phyloP scores from a whole-genome alignment of 2,113 vertebrate species.

The Plectropomus leopardus region DNA sequence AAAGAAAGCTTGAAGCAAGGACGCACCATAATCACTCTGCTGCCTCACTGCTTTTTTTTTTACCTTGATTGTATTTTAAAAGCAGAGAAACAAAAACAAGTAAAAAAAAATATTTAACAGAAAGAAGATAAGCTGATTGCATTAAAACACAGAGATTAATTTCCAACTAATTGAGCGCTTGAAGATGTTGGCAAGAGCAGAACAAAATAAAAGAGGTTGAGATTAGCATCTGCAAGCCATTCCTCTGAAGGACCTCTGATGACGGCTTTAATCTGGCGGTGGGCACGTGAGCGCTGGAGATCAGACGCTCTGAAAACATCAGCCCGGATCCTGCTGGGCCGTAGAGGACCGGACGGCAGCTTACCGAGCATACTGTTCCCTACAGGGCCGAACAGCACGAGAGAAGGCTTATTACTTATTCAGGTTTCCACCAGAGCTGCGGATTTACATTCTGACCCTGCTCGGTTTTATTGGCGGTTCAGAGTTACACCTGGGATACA shows the following conservation, averaged over 20 bases:
- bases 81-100: background rate
- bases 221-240: background rate
- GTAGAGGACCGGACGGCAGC: background rate
- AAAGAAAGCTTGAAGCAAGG: background rate
- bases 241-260: background rate
- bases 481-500: background rate
- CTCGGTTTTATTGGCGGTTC: background rate
- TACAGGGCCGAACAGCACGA: background rate
- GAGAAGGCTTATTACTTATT: slow-evolving; percentile 20
- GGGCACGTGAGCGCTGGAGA: slow-evolving; percentile 7
- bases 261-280: background rate
- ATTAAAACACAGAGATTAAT: background rate
- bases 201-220: background rate
- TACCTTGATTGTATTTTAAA: background rate
- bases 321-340: slow-evolving; percentile 15
- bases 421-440: background rate
- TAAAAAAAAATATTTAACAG: background rate
- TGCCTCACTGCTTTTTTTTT: too few relatives aligned
- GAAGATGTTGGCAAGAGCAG: background rate
- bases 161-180: background rate
- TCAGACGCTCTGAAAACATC: slow-evolving; percentile 21
- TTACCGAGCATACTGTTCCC: background rate
- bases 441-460: background rate
- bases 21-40: too few relatives aligned
- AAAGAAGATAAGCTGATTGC: background rate